Conservation (phyloP, 2,888 invertebrate genomes). For the Aquatica leii region DNA sequence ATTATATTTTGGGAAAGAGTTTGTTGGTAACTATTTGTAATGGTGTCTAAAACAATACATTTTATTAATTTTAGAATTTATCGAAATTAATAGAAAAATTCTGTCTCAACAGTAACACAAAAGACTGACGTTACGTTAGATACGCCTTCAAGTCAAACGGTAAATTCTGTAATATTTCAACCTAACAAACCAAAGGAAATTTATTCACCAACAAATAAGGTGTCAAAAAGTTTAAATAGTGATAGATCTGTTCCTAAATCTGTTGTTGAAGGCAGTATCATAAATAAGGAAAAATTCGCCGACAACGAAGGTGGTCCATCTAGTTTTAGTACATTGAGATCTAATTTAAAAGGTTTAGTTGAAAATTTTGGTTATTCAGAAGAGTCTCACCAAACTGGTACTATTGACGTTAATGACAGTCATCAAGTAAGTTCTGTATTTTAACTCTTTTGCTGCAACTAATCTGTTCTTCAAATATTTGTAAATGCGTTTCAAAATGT, state of each 20-base stretch:
- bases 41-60: too few species aligned
- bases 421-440: background rate
- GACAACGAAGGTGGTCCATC: background rate
- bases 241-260: background rate
- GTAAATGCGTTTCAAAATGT: too few species aligned
- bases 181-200: background rate
- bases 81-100: slow-evolving; percentile 22
- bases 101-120: slow-evolving; percentile 12
- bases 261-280: background rate
- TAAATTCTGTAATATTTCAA: slow-evolving; percentile 13
- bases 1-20: slow-evolving; percentile 63
- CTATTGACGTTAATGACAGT: background rate
- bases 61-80: slow-evolving; percentile 27
- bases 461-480: too few species aligned
- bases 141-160: slow-evolving; percentile 14
- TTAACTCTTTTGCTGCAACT: too few species aligned
- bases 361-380: background rate
- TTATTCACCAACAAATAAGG: background rate
- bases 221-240: background rate
- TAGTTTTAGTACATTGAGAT: background rate
- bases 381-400: background rate
- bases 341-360: background rate
- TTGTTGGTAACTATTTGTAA: slow-evolving; percentile 60
- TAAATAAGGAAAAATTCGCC: background rate
- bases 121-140: slow-evolving; percentile 16